Evolutionary conservation across 2,113 vertebrate genomes (phyloP).

Genomic region (Saguinus midas): DNA sequence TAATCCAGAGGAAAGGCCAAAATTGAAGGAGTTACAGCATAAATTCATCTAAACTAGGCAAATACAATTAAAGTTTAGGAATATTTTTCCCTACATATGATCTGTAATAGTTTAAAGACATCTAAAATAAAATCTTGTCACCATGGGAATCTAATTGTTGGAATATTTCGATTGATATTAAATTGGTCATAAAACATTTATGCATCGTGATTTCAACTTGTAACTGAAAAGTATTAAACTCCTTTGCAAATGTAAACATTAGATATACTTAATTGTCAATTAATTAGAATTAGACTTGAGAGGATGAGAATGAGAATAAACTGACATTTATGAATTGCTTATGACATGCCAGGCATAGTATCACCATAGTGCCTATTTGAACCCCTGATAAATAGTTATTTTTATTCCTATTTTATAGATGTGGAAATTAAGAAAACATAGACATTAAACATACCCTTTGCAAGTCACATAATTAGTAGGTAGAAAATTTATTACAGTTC

Average conservation of each 20-base stretch:
- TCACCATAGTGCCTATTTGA: neutral
- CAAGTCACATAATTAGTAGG: neutral
- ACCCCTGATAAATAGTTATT: neutral
- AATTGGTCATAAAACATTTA: conserved; percentile 29
- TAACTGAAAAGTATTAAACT: neutral
- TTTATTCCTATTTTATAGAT: neutral
- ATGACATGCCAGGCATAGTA: neutral
- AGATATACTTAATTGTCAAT: neutral
- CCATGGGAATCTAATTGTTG: conserved; percentile 20
- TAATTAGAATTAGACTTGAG: neutral
- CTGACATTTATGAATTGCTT: neutral
- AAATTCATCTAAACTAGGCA: neutral
- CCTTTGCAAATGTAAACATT: conserved; percentile 12
- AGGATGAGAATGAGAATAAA: neutral
- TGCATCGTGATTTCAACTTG: conserved; percentile 6
- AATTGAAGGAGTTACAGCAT: neutral
- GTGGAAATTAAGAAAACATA: neutral
- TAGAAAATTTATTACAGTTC: neutral
- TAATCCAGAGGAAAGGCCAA: neutral
- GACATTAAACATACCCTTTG: neutral
- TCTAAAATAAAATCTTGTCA: conserved; percentile 12
- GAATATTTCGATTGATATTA: conserved; percentile 31
- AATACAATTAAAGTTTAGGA: conserved; percentile 5
- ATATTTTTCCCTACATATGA: neutral
- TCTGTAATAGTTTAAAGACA: neutral